These are phyloP conservation scores for Spisula solida DNA, from an alignment of 2,888 invertebrate genomes.

Conservation along the genomic window DNA sequence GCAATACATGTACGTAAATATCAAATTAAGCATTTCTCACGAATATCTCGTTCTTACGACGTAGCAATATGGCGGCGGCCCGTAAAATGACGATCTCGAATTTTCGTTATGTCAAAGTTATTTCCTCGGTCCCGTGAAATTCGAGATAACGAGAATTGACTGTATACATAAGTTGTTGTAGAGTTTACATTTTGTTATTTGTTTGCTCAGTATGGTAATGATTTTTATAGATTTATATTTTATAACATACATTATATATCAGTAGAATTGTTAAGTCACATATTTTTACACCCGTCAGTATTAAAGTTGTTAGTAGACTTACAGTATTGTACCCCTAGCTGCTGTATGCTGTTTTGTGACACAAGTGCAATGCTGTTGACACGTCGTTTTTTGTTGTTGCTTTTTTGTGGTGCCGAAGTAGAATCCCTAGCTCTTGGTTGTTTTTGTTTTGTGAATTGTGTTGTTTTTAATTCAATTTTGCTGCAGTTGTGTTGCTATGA, in stretches of 20 bases:
- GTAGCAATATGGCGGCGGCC: no score
- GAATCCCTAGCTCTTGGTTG: not conserved
- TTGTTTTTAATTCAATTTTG: not conserved
- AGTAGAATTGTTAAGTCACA: constrained; percentile 28
- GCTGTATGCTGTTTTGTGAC: constrained; percentile 25
- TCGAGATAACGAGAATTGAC: no score
- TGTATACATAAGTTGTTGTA: no score
- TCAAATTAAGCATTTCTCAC: no score
- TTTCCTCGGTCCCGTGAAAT: no score
- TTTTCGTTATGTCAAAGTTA: no score
- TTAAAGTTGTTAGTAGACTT: not conserved
- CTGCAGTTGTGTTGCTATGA: not conserved
- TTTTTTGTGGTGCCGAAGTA: constrained; percentile 14
- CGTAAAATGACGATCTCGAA: no score
- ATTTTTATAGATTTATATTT: not conserved
- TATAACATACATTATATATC: not conserved
- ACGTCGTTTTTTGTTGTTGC: not conserved
- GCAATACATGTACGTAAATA: no score
- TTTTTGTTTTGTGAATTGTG: not conserved
- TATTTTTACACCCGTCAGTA: constrained; percentile 40
- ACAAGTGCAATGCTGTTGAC: constrained; percentile 38
- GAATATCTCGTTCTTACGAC: no score
- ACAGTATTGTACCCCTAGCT: constrained; percentile 23
- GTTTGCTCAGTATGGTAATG: no score
- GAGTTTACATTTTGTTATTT: no score